phyloP scores from a whole-genome alignment of 2,797 vertebrate species.

The Lacerta agilis region DNA sequence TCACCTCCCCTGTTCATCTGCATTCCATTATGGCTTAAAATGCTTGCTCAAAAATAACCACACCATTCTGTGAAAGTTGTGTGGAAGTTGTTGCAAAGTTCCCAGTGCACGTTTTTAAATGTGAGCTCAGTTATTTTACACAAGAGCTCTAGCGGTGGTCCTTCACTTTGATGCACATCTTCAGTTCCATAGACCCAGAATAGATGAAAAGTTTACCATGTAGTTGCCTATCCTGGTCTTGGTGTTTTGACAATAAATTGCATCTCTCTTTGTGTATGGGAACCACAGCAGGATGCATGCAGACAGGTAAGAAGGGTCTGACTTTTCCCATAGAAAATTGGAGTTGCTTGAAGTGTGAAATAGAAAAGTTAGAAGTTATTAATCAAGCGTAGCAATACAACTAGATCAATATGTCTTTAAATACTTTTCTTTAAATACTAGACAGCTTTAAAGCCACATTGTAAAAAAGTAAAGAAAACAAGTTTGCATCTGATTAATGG shows the following conservation, averaged over 20 bases:
- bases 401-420: constrained; percentile 8
- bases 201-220: neutral
- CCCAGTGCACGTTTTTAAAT: neutral
- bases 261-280: no score
- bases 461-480: constrained; percentile 25
- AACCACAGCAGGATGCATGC: no score
- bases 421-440: constrained; percentile 19
- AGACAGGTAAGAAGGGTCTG: neutral
- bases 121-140: neutral
- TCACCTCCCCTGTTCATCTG: neutral
- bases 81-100: neutral
- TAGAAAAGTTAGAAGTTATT: neutral
- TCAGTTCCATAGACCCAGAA: neutral
- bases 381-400: constrained; percentile 8
- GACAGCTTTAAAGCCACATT: constrained; percentile 34
- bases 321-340: neutral
- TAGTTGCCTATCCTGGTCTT: neutral
- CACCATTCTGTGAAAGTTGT: neutral
- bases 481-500: constrained; percentile 48
- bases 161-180: neutral
- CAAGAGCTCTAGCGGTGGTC: neutral
- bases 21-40: neutral
- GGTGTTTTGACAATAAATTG: neutral
- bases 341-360: constrained; percentile 26
- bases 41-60: neutral